phyloP scores from a whole-genome alignment of 1,140 invertebrate genomes.

The Neocloeon triangulifer region DNA sequence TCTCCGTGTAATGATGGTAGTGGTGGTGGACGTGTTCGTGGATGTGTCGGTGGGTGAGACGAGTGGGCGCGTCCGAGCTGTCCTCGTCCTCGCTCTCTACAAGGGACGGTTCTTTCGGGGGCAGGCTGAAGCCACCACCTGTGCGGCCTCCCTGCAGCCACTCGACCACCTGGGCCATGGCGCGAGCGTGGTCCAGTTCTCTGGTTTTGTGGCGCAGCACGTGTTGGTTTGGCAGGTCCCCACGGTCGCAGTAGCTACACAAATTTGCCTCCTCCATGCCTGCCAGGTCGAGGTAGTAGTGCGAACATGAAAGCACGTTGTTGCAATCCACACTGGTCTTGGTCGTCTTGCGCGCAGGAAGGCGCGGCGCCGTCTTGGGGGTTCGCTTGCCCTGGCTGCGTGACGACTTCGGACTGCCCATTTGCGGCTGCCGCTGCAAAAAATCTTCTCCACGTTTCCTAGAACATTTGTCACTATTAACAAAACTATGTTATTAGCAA shows the following conservation, averaged over 20 bases:
- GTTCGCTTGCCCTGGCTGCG: constrained; percentile 3
- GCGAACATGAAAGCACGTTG: constrained; percentile 1
- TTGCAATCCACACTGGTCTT: constrained; percentile 12
- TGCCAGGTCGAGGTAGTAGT: constrained; percentile 20
- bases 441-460: no score
- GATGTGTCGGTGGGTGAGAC: constrained; percentile 38
- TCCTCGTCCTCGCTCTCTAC: constrained; percentile 23
- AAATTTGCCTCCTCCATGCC: no score
- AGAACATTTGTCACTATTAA: neutral
- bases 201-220: constrained; percentile 38
- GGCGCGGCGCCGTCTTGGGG: neutral
- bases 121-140: neutral
- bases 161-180: constrained; percentile 39
- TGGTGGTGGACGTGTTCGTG: constrained; percentile 68
- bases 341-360: constrained; percentile 16
- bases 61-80: constrained; percentile 15
- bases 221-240: constrained; percentile 19
- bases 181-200: constrained; percentile 40
- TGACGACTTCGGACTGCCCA: no score
- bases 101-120: constrained; percentile 14
- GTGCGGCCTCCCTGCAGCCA: constrained; percentile 26
- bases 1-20: constrained; percentile 47
- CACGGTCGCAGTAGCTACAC: constrained; percentile 10
- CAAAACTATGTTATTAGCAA: neutral
- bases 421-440: no score